Evolutionary conservation across 2,113 vertebrate genomes (phyloP).

Genomic region (Alligator mississippiensis): DNA sequence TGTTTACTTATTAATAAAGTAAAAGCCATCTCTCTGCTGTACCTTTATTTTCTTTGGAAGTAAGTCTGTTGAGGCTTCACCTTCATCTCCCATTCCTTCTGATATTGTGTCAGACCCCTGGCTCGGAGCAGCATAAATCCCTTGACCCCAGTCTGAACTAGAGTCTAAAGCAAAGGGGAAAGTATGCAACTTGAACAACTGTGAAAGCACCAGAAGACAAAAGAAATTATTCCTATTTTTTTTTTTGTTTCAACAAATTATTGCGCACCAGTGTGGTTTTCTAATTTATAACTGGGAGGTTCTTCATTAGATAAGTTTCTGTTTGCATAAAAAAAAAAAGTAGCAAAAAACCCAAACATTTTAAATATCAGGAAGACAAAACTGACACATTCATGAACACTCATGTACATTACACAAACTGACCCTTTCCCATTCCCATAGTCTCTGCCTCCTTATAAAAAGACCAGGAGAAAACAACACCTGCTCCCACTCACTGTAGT

Average conservation of each 20-base stretch:
- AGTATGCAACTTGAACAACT: slow-evolving; percentile 39
- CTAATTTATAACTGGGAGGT: background rate
- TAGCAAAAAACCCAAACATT: slow-evolving; percentile 10
- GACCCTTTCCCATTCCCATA: background rate
- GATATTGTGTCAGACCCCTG: slow-evolving; percentile 83
- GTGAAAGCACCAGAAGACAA: slow-evolving; percentile 35
- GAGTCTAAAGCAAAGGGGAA: slow-evolving; percentile 84
- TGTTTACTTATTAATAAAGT: background rate
- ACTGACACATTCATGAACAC: background rate
- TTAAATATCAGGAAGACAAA: background rate
- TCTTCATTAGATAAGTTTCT: background rate
- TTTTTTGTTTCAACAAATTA: slow-evolving; percentile 6
- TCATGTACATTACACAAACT: background rate
- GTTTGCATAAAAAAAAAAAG: slow-evolving; percentile 35
- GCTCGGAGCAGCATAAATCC: slow-evolving; percentile 81
- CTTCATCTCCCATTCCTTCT: slow-evolving; percentile 85
- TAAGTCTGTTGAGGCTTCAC: slow-evolving; percentile 79
- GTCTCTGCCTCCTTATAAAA: background rate
- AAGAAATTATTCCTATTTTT: background rate
- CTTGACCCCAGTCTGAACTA: slow-evolving; percentile 92
- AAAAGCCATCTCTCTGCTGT: background rate
- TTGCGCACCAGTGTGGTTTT: slow-evolving; percentile 7
- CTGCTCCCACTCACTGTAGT: background rate
- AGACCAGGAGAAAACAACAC: background rate
- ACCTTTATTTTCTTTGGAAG: slow-evolving; percentile 95